Evolutionary conservation across 2,888 invertebrate genomes (phyloP).

Genomic region (Heliothis peltigera): DNA sequence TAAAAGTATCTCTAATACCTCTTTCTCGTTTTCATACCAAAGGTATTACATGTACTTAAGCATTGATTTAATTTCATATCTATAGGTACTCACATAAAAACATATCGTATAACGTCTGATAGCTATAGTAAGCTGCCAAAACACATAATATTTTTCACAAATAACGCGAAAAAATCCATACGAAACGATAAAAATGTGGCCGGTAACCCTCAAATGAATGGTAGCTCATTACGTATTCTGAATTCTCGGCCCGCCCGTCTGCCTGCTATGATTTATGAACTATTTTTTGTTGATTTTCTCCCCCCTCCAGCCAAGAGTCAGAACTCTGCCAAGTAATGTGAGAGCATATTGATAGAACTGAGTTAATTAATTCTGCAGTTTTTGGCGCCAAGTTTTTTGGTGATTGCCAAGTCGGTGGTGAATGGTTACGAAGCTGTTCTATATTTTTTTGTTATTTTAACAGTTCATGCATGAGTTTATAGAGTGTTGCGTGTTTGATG

Average conservation of each 20-base stretch:
- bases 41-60: too few relatives aligned
- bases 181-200: conserved; percentile 72
- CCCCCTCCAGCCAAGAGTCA: conserved; percentile 74
- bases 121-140: conserved; percentile 38
- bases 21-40: too few relatives aligned
- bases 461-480: neutral
- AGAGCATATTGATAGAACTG: conserved; percentile 84
- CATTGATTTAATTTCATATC: neutral
- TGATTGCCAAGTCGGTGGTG: conserved; percentile 51
- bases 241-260: conserved; percentile 80
- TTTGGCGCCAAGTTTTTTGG: conserved; percentile 62
- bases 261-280: conserved; percentile 84
- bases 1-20: too few relatives aligned
- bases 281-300: conserved; percentile 83
- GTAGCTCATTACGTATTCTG: conserved; percentile 82
- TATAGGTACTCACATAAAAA: neutral
- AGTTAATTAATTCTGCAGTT: conserved; percentile 72
- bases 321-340: conserved; percentile 78
- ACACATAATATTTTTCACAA: conserved; percentile 56
- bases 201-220: conserved; percentile 81
- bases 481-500: neutral
- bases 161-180: conserved; percentile 68
- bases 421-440: conserved; percentile 20
- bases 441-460: neutral
- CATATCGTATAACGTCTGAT: neutral